These are phyloP conservation scores for Epizoanthus scotinus DNA, from an alignment of 92 coral and sea anemone species.

Conservation along the genomic window DNA sequence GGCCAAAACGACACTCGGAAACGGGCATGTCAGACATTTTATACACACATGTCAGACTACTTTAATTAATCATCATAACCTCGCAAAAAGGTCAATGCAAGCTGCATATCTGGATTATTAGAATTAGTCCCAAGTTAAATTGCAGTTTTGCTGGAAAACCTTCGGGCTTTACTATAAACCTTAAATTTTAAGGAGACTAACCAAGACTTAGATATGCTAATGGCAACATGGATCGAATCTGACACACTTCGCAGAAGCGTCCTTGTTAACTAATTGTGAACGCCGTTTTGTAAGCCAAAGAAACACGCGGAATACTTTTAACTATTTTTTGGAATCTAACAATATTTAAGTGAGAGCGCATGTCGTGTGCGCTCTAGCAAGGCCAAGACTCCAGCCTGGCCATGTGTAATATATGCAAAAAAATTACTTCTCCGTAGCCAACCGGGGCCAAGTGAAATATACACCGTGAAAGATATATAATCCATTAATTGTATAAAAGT, in stretches of 20 bases:
- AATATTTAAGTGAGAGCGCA: not conserved
- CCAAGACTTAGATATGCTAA: not conserved
- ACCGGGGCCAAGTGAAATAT: conserved; percentile 2
- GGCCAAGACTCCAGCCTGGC: no score
- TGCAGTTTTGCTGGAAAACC: conserved; percentile 16
- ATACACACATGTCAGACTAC: not conserved
- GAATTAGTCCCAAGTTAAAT: conserved; percentile 8
- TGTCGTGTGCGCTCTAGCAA: no score
- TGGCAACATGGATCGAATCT: not conserved
- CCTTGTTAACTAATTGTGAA: not conserved
- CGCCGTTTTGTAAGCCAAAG: not conserved
- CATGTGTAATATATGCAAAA: no score
- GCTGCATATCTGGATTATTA: not conserved
- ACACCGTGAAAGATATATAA: not conserved
- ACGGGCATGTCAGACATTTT: not conserved
- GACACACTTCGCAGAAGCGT: not conserved
- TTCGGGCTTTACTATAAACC: conserved; percentile 17
- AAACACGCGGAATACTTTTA: not conserved
- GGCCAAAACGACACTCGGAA: not conserved
- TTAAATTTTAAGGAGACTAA: conserved; percentile 32
- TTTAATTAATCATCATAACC: not conserved
- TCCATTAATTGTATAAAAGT: conserved; percentile 13
- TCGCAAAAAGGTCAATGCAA: not conserved
- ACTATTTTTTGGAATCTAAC: not conserved
- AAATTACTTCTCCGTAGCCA: not conserved